phyloP scores from a whole-genome alignment of 2,113 vertebrate genomes.

The Leucoraja erinaceus region DNA sequence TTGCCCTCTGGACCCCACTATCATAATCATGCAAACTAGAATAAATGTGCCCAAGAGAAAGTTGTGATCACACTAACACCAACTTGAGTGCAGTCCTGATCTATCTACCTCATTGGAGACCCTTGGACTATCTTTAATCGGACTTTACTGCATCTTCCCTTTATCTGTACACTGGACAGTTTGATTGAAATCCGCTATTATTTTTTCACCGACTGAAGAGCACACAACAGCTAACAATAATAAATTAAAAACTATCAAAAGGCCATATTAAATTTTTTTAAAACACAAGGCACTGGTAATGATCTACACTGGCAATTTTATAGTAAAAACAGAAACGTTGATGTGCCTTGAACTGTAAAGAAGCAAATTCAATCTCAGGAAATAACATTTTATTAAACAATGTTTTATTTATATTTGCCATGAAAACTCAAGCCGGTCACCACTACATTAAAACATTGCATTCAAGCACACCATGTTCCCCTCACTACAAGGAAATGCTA shows the following conservation, averaged over 20 bases:
- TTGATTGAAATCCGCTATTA: too few species aligned
- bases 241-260: not conserved
- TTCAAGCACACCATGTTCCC: not conserved
- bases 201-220: too few species aligned
- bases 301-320: not conserved
- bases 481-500: constrained; percentile 15
- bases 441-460: constrained; percentile 25
- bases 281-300: not conserved
- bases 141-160: too few species aligned
- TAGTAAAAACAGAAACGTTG: not conserved
- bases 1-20: not conserved
- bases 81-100: too few species aligned
- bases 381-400: constrained; percentile 28
- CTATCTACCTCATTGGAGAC: too few species aligned
- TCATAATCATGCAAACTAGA: not conserved
- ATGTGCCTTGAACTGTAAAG: not conserved
- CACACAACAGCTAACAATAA: too few species aligned
- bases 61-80: not conserved
- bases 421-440: not conserved
- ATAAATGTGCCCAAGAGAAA: not conserved
- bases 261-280: not conserved
- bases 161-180: too few species aligned
- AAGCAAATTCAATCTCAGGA: not conserved
- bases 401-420: constrained; percentile 28
- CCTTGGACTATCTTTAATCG: too few species aligned